Evolutionary conservation across 1,140 invertebrate species (phyloP), one percentile per base, ranked within the genome.

Genomic region (Scaptomyza graminum): DNA sequence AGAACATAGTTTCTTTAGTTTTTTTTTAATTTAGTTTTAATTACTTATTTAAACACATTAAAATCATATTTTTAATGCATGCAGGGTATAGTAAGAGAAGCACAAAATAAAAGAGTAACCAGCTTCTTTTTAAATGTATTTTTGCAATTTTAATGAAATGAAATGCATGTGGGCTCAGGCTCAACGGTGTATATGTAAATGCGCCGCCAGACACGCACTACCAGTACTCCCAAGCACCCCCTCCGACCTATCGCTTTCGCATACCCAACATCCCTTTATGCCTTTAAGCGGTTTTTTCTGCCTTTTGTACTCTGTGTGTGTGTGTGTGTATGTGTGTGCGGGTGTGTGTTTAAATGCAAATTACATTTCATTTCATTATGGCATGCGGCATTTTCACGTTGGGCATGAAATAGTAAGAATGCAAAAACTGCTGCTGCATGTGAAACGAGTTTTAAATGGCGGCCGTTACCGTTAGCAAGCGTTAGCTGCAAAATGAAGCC

Each of bases 361-460:
- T 85, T 85, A 87, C 82, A 87, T 87, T 87, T 87, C 78, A 82
- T 87, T 87, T 87, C 82, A 87, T 87, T 87, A 87, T 79, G 69
- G 78, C 63, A 62, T 66, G 82, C 78, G 78, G 78, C 82, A 82
- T 87, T 82, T 87, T 72, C 74, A 85, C 78, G 82, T 76, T 75
- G 78, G 67, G 82, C 75, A 46, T 56, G 69, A 61, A 73, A 69
- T 68, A 73, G 66, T 68, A 75, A 74, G 77, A 84, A 85, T 85
- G 81, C 66, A 76, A 55, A 34, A 41, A 52, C n/a, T n/a, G 57
- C 43, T 44, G 43, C 62, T 84, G 81, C 77, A 76, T 74, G 82
- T 63, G 74, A 85, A 85, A 85, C 78, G 83, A 85, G 82, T 78
- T 85, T 82, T 87, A 85, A 85, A 87, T 87, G 85, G 82, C 70